Percentiles rank a stretch among this genome's conserved stretches.
phyloP scores from a whole-genome alignment of 2,888 invertebrate genomes.

The Ophonus ardosiacus region DNA sequence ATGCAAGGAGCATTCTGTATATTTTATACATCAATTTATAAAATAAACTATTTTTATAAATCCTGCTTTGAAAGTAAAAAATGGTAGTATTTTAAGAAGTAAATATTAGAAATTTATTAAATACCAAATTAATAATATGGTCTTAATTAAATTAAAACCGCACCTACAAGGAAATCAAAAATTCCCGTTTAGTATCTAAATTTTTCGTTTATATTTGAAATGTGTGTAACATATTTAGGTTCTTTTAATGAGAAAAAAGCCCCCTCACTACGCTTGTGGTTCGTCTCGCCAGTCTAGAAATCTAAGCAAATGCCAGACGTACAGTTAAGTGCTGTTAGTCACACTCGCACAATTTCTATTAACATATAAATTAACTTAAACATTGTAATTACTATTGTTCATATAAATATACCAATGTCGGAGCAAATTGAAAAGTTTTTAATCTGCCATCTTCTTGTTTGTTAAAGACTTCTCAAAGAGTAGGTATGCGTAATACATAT shows the following conservation, averaged over 20 bases:
- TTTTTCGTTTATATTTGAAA: too few species aligned
- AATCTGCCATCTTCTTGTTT: constrained; percentile 1
- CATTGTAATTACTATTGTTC: constrained; percentile 53
- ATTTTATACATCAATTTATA: too few species aligned
- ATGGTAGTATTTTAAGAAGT: too few species aligned
- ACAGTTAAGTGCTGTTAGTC: constrained; percentile 12
- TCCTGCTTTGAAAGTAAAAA: too few species aligned
- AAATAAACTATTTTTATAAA: too few species aligned
- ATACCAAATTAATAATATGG: too few species aligned
- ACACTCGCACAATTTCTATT: constrained; percentile 56
- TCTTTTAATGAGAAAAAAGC: not conserved
- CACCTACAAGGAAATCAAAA: too few species aligned
- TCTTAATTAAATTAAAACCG: too few species aligned
- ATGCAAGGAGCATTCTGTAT: too few species aligned
- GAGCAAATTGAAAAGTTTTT: constrained; percentile 13
- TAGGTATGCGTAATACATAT: too few species aligned
- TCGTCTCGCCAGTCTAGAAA: not conserved
- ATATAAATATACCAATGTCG: constrained; percentile 28
- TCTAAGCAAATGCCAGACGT: constrained; percentile 9
- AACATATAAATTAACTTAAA: constrained; percentile 61
- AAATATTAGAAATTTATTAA: too few species aligned
- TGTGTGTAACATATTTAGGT: not conserved
- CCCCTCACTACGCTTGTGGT: not conserved
- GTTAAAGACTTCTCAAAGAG: not conserved
- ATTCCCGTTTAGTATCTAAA: too few species aligned